Evolutionary conservation across 1,140 invertebrate genomes (phyloP), one percentile per base, ranked within the genome.

Genomic region (Dinothrombium tinctorium): DNA sequence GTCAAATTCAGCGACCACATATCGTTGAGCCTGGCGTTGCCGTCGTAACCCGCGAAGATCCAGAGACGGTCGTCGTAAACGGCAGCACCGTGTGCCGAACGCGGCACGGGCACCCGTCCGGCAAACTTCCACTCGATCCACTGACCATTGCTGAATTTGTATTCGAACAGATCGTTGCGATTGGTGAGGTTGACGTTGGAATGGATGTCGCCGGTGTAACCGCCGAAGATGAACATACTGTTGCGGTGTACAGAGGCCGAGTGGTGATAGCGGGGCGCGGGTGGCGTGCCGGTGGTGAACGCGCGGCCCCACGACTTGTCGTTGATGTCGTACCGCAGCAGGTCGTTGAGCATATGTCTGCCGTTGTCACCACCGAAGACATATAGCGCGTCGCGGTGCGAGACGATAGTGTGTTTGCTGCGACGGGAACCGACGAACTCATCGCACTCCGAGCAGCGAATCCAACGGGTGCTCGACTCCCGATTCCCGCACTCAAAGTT

Each of bases 41-140:
- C 86, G 68, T 92, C 86, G 58, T 92, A 92, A 0, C 86, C 87
- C 41, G 84, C 86, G 66, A 90, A 94, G 53, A 94, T 89, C 83
- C 83, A 92, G 37, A 94, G 61, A 57, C 89, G 90, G 51, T 77
- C 73, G 55, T 87, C 77, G 59, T 83, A 87, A 0, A 92, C 76
- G 4, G 81, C 84, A 17, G 83, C 81, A n/a, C 86, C 84, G 61
- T 92, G 86, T 1, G 84, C 87, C 4, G 83, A 89, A 47, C 86
- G 62, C 22, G 66, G 59, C 4, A 68, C 64, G 24, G 67, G 65
- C 20, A 55, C 53, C 43, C 63, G 59, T 90, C 81, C 24, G 73
- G 71, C 86, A 86, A n/a, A n/a, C n/a, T n/a, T n/a, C n/a, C n/a
- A n/a, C n/a, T n/a, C n/a, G n/a, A n/a, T n/a, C n/a, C n/a, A 94